phyloP scores from a whole-genome alignment of 2,888 invertebrate genomes.

The Synanthedon myopaeformis region DNA sequence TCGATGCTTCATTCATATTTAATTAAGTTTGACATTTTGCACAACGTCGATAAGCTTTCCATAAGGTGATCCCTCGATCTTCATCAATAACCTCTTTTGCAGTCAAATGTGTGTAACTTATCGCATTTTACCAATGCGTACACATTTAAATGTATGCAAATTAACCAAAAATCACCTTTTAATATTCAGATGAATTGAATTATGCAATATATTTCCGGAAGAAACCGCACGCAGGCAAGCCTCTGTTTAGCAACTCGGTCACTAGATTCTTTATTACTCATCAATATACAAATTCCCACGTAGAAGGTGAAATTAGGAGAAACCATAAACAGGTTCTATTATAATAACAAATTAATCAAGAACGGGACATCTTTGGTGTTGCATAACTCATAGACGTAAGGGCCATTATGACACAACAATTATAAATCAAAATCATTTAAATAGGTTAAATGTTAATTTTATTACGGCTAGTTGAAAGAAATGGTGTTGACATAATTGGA shows the following conservation, averaged over 20 bases:
- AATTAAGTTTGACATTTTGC: no score
- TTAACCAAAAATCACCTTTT: neutral
- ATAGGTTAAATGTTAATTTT: slow-evolving; percentile 20
- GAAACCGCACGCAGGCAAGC: slow-evolving; percentile 3
- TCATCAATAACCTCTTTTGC: no score
- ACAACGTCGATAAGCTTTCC: no score
- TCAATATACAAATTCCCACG: slow-evolving; percentile 34
- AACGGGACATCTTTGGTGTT: slow-evolving; percentile 15
- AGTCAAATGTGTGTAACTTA: no score
- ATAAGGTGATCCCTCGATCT: no score
- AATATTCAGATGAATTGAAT: neutral
- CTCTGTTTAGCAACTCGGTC: slow-evolving; percentile 6
- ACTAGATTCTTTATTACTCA: slow-evolving; percentile 18
- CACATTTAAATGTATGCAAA: neutral
- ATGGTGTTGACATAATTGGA: neutral
- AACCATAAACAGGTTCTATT: slow-evolving; percentile 22
- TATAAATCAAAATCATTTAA: slow-evolving; percentile 12
- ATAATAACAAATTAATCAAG: slow-evolving; percentile 31
- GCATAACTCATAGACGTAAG: neutral
- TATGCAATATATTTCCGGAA: slow-evolving; percentile 12
- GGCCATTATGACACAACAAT: slow-evolving; percentile 2
- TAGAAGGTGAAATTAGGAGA: slow-evolving; percentile 34
- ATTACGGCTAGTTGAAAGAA: slow-evolving; percentile 8
- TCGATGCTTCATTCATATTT: no score
- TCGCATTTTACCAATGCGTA: no score